Evolutionary conservation across 2,113 vertebrate genomes (phyloP), one percentile per base, ranked within the genome.

Genomic region (Psittacara wagleri): DNA sequence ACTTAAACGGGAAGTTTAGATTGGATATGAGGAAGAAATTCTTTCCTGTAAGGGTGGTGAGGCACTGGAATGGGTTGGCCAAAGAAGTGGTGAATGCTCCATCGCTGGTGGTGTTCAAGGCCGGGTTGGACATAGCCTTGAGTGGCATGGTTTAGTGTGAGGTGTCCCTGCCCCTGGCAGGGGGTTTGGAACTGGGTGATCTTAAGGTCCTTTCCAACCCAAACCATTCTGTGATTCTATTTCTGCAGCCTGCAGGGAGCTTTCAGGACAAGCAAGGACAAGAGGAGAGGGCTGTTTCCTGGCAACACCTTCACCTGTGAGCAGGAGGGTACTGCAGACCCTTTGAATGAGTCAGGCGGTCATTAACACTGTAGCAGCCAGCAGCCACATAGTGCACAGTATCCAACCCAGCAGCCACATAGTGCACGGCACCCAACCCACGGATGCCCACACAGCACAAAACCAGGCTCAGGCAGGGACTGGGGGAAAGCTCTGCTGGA

Each of bases 321-420:
- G 37, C 17, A 76, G 23, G 75, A 70, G 25, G 49, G 37, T 35
- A 81, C 1, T 4, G 61, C 63, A 66, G 59, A 28, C 24, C 16
- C 54, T 77, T 28, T 54, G 17, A 78, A 57, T 0, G 2, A 74
- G 13, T 16, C 0, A 0, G 18, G 18, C 17, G 68, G 35, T 35
- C 67, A 25, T 20, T 64, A 75, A 37, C 3, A 0, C 4, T n/a
- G n/a, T 41, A n/a, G 61, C 19, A 49, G 27, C 16, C 61, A 74
- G 73, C 35, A 43, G 83, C n/a, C 72, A 73, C 33, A 54, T 62
- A 28, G 52, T 77, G 11, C 7, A 2, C 27, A 54, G 48, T 33
- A 43, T 16, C 41, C 41, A 43, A 43, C 41, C 18, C 61, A 74
- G 73, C 35, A 43, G 83, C n/a, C 72, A 73, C 33, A 54, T 62